A percentile compares a stretch with the other conserved stretches of the same genome.
Evolutionary conservation across 1,140 invertebrate species (phyloP).

Genomic region (Doryteuthis pealeii): DNA sequence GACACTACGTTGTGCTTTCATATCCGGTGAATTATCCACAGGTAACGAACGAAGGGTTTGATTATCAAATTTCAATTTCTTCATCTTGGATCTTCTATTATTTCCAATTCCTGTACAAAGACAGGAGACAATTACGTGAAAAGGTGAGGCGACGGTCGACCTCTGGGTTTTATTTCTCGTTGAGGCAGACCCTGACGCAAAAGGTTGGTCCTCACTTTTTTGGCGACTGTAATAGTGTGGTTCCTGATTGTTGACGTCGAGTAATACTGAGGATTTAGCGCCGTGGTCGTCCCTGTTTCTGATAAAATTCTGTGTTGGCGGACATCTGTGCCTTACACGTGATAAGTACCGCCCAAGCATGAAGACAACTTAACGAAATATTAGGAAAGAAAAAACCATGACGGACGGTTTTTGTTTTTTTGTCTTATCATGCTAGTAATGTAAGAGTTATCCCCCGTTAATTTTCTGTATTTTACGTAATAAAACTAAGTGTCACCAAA

Average conservation of each 20-base stretch:
- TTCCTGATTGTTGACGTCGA: not conserved
- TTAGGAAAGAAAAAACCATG: too few relatives aligned
- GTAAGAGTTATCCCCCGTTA: too few relatives aligned
- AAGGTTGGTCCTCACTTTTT: too few relatives aligned
- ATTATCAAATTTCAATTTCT: conserved; percentile 58
- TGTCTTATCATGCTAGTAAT: too few relatives aligned
- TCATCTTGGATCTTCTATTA: conserved; percentile 34
- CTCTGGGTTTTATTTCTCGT: too few relatives aligned
- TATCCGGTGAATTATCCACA: conserved; percentile 64
- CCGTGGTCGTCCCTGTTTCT: not conserved
- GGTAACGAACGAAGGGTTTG: conserved; percentile 57
- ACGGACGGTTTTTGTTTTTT: too few relatives aligned
- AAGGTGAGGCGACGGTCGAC: not conserved
- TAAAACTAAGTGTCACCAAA: too few relatives aligned
- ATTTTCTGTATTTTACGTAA: too few relatives aligned
- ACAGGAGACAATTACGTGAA: not conserved
- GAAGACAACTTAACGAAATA: not conserved
- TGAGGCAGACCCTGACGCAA: not conserved
- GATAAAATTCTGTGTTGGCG: not conserved
- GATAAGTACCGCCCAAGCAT: not conserved
- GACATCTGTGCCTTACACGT: not conserved
- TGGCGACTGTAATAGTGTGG: not conserved
- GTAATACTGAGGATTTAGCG: not conserved
- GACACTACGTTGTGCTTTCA: conserved; percentile 45
- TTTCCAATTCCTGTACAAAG: not conserved